phyloP scores from a whole-genome alignment of 2,797 vertebrate species.

The Sebastes melanostomus region DNA sequence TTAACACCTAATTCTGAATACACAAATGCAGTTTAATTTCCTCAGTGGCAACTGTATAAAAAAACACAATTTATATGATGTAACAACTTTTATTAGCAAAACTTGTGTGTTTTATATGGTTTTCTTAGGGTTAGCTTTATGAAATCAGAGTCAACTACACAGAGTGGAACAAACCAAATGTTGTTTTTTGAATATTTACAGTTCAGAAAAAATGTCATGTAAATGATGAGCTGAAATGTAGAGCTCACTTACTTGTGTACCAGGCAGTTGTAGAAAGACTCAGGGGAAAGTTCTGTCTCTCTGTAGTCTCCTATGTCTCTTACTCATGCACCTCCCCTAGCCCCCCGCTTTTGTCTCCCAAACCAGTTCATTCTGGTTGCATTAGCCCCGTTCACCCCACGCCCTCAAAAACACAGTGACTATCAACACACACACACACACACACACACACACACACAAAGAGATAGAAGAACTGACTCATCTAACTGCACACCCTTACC shows the following conservation, averaged over 20 bases:
- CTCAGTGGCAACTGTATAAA: not conserved
- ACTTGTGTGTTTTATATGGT: not conserved
- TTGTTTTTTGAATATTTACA: not conserved
- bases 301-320: conserved; percentile 8
- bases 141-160: not conserved
- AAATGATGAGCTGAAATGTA: not conserved
- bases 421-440: not conserved
- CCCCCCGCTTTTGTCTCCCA: conserved; percentile 54
- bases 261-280: not conserved
- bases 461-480: not conserved
- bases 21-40: not conserved
- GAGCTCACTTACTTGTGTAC: conserved; percentile 42
- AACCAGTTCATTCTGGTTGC: conserved; percentile 65
- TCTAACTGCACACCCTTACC: not conserved
- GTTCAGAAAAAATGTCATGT: not conserved
- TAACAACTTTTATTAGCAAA: not conserved
- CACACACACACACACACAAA: conserved; percentile 16
- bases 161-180: not conserved
- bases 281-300: conserved; percentile 9
- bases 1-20: not conserved
- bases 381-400: conserved; percentile 44
- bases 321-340: conserved; percentile 10
- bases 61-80: not conserved
- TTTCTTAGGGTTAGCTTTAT: not conserved
- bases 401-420: not conserved